Conservation (phyloP, 2,797 vertebrate species). For the Anabas testudineus region DNA sequence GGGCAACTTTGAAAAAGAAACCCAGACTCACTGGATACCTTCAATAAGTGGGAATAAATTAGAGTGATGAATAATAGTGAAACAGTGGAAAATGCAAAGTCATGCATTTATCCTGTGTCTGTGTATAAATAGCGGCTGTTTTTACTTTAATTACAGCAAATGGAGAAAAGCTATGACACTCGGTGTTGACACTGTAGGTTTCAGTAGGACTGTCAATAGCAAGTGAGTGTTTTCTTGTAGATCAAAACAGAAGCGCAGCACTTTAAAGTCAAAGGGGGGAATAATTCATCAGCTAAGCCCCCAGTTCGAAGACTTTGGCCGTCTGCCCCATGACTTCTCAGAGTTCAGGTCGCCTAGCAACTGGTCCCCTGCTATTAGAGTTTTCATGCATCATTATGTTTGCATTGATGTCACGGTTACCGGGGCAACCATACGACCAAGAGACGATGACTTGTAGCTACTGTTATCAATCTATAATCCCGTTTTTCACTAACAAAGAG, state of each 20-base stretch:
- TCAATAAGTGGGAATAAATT: slow-evolving; percentile 36
- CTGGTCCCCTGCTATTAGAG: slow-evolving; percentile 84
- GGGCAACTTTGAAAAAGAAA: slow-evolving; percentile 29
- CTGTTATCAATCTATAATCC: slow-evolving; percentile 73
- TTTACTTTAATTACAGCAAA: slow-evolving; percentile 2
- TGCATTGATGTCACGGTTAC: slow-evolving; percentile 88
- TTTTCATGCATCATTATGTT: slow-evolving; percentile 91
- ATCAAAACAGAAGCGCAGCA: slow-evolving; percentile 20
- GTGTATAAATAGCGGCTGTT: not conserved
- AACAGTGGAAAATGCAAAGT: slow-evolving; percentile 1
- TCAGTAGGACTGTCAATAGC: slow-evolving; percentile 20
- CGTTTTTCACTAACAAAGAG: slow-evolving; percentile 18
- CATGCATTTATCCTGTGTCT: not conserved
- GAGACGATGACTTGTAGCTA: slow-evolving; percentile 81
- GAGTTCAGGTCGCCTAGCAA: slow-evolving; percentile 90
- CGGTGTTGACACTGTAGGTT: slow-evolving; percentile 25
- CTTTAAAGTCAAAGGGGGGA: slow-evolving; percentile 21
- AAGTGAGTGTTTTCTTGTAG: slow-evolving; percentile 21
- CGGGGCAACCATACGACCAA: slow-evolving; percentile 88
- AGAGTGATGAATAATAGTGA: not conserved
- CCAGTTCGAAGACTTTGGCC: slow-evolving; percentile 83
- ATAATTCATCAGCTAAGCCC: slow-evolving; percentile 43
- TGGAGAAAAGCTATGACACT: slow-evolving; percentile 14
- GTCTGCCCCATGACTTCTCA: slow-evolving; percentile 85
- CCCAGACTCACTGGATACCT: slow-evolving; percentile 19